A percentile compares a stretch with the other conserved stretches of the same genome.
Conservation (phyloP, 2,888 invertebrate species). For the Chironomus riparius region DNA sequence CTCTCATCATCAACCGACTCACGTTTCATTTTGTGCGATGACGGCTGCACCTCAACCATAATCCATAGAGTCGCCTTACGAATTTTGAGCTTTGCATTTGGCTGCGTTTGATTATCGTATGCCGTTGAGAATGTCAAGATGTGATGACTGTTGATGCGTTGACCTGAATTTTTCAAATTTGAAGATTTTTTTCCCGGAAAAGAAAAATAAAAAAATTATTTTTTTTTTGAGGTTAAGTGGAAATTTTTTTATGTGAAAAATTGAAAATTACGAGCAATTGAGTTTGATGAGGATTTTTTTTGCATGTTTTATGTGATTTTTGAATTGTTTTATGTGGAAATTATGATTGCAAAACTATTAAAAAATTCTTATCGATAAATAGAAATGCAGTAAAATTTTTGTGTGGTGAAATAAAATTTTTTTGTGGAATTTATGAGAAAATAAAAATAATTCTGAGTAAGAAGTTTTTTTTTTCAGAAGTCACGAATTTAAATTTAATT, state of each 20-base stretch:
- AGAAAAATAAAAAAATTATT: background rate
- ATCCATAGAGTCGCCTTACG: slow-evolving; percentile 75
- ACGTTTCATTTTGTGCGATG: background rate
- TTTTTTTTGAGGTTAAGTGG: background rate
- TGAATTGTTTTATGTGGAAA: too few relatives aligned
- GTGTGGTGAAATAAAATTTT: background rate
- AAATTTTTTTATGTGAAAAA: slow-evolving; percentile 1
- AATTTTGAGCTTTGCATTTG: slow-evolving; percentile 54
- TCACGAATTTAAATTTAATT: too few relatives aligned
- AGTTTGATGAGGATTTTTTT: background rate
- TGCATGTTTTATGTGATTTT: too few relatives aligned
- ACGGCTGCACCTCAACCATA: slow-evolving; percentile 34
- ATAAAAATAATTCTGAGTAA: background rate
- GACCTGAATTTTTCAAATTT: slow-evolving; percentile 50
- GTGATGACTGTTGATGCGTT: slow-evolving; percentile 73
- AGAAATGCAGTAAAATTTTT: background rate
- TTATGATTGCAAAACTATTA: too few relatives aligned
- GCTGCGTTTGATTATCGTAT: slow-evolving; percentile 43
- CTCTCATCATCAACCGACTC: background rate
- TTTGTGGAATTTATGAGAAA: background rate
- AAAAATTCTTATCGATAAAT: background rate
- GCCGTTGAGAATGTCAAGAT: slow-evolving; percentile 75
- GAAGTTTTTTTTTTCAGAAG: too few relatives aligned
- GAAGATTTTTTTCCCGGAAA: background rate
- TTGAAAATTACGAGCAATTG: background rate